Base-by-base conservation (phyloP, 2,888 invertebrate species). In the Metopia argyrocephala region DNA sequence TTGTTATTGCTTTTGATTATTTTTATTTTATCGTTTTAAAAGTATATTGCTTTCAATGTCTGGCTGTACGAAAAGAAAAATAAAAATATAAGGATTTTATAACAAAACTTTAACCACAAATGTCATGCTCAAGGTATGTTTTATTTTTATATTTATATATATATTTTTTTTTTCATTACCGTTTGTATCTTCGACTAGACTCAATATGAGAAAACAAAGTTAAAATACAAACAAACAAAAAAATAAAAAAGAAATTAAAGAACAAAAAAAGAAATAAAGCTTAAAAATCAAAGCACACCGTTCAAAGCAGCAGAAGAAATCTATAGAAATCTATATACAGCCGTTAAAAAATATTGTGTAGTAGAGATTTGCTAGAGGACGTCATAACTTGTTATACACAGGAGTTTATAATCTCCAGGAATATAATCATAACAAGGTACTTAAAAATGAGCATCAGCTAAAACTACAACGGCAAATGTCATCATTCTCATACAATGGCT, bases 401-500 rank as follows among this genome's bases (percentile, higher is more conserved):
- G 78, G 74, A 78, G 74, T 70, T n/a, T n/a, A 75, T 78, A 74
- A 78, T 75, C 79, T 61, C 38, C 46, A 62, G 76, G 48, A 80
- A 82, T 78, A 74, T 71, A 76, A 71, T 65, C 76, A 76, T 62
- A 73, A 75, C 50, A 70, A 78, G 81, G 45, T 70, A 74, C 78
- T 78, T 70, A 62, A 70, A 78, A 69, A 52, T 61, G 48, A 71
- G 76, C 70, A 68, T 64, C 68, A 68, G 59, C 38, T 38, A 46
- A 46, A 70, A 69, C 74, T 45, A 69, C 73, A 20, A 18, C 38
- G 50, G 3, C 27, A 3, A n/a, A 20, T 65, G n/a, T 25, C 18
- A 65, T n/a, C n/a, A n/a, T n/a, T n/a, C n/a, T n/a, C 57, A 50
- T 27, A 50, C 23, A 50, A 6, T 15, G 48, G 62, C 59, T 50